Base-by-base conservation (phyloP, 2,797 vertebrate genomes). In the Betta splendens region DNA sequence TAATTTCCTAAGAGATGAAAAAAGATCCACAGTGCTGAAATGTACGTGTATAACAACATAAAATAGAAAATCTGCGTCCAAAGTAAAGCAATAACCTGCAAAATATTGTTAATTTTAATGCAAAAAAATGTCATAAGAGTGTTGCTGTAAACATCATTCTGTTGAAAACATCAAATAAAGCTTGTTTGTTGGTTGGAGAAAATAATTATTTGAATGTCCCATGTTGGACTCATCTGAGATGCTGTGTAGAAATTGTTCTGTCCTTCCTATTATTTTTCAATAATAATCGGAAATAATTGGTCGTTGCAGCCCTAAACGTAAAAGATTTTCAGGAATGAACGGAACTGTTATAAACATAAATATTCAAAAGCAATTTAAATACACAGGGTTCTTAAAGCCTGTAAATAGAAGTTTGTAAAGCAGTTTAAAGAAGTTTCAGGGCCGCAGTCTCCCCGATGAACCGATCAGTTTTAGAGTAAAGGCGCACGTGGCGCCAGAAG, bases 401-500 rank as follows among this genome's bases (percentile, higher is more conserved):
- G 2, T 3, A n/a, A 23, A 21, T 18, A 52, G 29, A 15, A 1
- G 0, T 2, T 22, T 44, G 45, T 37, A 55, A 70, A 73, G 66
- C 65, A 15, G 65, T 40, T 35, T 10, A 17, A 52, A 31, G 49
- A 40, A 16, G 64, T 62, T 49, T 67, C 36, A n/a, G n/a, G n/a
- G n/a, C n/a, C n/a, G n/a, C n/a, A n/a, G n/a, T n/a, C n/a, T n/a
- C n/a, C n/a, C n/a, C n/a, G n/a, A n/a, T n/a, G n/a, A n/a, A n/a
- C n/a, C n/a, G n/a, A 22, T 51, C 33, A 21, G 51, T 32, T 39
- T 37, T 36, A 38, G 52, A 9, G 43, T 44, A 54, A 70, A 68
- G 76, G 74, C 45, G 78, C 72, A 12, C 20, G 7, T 13, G 44
- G 38, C 12, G 12, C 48, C 48, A n/a, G n/a, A n/a, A n/a, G n/a